Evolutionary conservation across 2,797 vertebrate species (phyloP).

Genomic region (Botia kubotai): DNA sequence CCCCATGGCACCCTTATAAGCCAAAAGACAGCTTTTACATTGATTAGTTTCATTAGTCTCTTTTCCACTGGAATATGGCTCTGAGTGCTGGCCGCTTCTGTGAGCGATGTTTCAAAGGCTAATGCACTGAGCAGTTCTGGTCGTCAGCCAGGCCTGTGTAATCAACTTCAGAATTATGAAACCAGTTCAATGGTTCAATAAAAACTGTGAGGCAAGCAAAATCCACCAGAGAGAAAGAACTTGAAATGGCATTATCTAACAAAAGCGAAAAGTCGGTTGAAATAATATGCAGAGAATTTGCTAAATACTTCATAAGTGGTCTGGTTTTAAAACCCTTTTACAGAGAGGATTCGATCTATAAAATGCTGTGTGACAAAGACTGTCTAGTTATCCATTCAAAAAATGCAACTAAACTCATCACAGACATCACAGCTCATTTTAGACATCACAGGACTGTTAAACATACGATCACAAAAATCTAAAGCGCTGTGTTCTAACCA

Average conservation of each 20-base stretch:
- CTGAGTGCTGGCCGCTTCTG: conserved; percentile 20
- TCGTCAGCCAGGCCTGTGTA: conserved; percentile 43
- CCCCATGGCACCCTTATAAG: conserved; percentile 23
- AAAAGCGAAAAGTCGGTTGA: conserved; percentile 32
- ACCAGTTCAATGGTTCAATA: conserved; percentile 58
- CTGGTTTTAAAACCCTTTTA: background rate
- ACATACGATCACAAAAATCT: background rate
- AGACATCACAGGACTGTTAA: no score
- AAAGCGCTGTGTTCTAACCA: no score
- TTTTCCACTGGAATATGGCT: conserved; percentile 40
- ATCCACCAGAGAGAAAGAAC: conserved; percentile 17
- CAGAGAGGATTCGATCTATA: background rate
- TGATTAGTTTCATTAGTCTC: conserved; percentile 50
- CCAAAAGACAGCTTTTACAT: conserved; percentile 45
- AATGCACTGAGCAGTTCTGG: conserved; percentile 53
- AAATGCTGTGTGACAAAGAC: background rate
- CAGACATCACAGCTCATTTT: no score
- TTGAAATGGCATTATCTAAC: conserved; percentile 46
- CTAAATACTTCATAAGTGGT: conserved; percentile 6
- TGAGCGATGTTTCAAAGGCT: conserved; percentile 52
- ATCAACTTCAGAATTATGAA: conserved; percentile 55
- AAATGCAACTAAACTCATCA: background rate
- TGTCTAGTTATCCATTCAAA: background rate
- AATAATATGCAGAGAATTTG: background rate
- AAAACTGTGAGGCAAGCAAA: conserved; percentile 35